Base-by-base conservation (phyloP, 2,888 invertebrate species). In the Lottia scabra region DNA sequence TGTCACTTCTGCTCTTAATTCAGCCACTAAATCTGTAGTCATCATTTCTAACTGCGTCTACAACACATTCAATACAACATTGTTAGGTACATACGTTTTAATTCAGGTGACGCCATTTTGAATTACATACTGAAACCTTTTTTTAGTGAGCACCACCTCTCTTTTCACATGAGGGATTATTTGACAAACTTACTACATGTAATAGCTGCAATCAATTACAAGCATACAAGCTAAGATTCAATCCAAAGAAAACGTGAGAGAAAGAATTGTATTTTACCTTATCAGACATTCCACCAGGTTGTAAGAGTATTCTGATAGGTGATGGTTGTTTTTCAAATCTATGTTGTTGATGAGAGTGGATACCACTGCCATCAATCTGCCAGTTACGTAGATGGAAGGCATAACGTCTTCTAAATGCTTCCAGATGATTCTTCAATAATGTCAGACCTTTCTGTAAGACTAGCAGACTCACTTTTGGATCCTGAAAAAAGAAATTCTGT, bases 1-100 rank as follows among this genome's bases (percentile, higher is more conserved):
- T n/a, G 96, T 95, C 71, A 97, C 96, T 91, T 97, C 97, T 0
- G 97, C 97, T 76, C 97, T 92, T 69, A 98, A 91, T 89, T 97
- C 97, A 4, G 96, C 97, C 38, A 98, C 94, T 78, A 95, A 93
- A 90, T 97, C 97, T n/a, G 94, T 93, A 63, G 94, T 94, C 79
- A 94, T 92, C 90, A 98, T 92, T 80, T 95, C 93, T 16, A 98
- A 91, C 26, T 93, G 92, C 26, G 95, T 95, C 88, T 90, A 81
- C 8, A 67, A 65, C 26, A 44, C 43, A 56, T 64, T 16, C 23
- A 68, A 16, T 23, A 15, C 8, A 6, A 38, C 38, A 38, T n/a
- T n/a, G n/a, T n/a, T n/a, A n/a, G n/a, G n/a, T n/a, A n/a, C n/a
- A n/a, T n/a, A n/a, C n/a, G n/a, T n/a, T n/a, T n/a, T n/a, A n/a